These are phyloP conservation scores for Eretmochelys imbricata DNA, from an alignment of 2,113 vertebrate genomes.

Conservation along the genomic window DNA sequence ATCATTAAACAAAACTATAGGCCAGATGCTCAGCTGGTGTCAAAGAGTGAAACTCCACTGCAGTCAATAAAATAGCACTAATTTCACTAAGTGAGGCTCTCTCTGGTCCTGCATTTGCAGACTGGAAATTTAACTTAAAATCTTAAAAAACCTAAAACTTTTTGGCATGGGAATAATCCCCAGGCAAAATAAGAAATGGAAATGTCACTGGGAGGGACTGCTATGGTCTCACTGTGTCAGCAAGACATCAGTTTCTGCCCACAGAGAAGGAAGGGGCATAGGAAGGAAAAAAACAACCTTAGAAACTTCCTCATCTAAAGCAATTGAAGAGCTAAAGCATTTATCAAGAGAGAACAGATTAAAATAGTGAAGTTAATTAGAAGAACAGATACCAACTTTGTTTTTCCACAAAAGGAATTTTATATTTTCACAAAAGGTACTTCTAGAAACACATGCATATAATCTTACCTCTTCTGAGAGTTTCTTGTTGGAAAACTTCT, in stretches of 20 bases:
- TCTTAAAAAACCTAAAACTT: background rate
- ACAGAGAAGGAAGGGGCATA: background rate
- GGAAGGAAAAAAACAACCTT: background rate
- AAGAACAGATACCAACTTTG: background rate
- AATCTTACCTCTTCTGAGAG: fast-evolving
- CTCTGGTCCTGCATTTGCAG: background rate
- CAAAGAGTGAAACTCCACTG: background rate
- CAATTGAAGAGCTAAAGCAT: background rate
- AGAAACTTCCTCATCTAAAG: background rate
- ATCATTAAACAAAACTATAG: background rate
- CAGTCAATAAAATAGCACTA: background rate
- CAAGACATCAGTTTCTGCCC: background rate
- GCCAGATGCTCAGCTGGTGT: background rate
- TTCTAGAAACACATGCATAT: fast-evolving
- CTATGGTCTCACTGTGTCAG: background rate
- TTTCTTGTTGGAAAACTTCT: background rate
- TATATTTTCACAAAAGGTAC: background rate
- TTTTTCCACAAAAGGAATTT: background rate
- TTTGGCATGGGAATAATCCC: constrained; percentile 15
- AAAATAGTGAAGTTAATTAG: background rate
- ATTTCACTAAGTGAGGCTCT: background rate
- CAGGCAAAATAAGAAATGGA: constrained; percentile 28
- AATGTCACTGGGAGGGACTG: background rate
- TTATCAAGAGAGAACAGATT: background rate
- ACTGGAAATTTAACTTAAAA: background rate